phyloP scores from a whole-genome alignment of 64 coral and sea anemone genomes.

The Stichodactyla helianthus region DNA sequence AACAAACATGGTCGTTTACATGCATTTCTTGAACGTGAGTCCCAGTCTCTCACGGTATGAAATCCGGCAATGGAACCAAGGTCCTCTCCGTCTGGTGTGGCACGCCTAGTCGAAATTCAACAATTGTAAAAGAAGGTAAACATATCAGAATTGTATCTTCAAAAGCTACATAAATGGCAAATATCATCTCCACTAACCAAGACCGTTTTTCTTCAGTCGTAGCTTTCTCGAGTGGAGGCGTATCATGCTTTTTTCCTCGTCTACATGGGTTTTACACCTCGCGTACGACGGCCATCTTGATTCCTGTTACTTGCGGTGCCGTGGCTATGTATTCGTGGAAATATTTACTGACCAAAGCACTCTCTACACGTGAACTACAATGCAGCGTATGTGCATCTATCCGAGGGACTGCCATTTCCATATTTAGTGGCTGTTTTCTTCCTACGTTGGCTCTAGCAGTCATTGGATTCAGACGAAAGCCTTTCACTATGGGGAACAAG shows the following conservation, averaged over 20 bases:
- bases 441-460: conserved; percentile 49
- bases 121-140: not conserved
- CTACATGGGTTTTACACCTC: conserved; percentile 27
- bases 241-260: conserved; percentile 29
- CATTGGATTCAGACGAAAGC: conserved; percentile 37
- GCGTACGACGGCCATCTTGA: conserved; percentile 34
- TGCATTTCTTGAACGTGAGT: too few species aligned
- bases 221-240: conserved; percentile 22
- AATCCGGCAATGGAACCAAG: not conserved
- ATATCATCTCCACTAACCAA: not conserved
- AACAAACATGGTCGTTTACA: too few species aligned
- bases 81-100: not conserved
- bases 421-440: conserved; percentile 57
- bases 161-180: not conserved
- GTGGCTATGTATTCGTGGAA: conserved; percentile 47
- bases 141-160: not conserved
- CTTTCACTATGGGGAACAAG: conserved; percentile 14
- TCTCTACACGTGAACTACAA: conserved; percentile 31
- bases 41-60: too few species aligned
- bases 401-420: conserved; percentile 41
- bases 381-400: conserved; percentile 64
- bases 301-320: conserved; percentile 48
- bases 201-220: not conserved
- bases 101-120: not conserved
- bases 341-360: conserved; percentile 46